Evolutionary conservation across 1,140 invertebrate genomes (phyloP).

Genomic region (Eulimnadia texana): DNA sequence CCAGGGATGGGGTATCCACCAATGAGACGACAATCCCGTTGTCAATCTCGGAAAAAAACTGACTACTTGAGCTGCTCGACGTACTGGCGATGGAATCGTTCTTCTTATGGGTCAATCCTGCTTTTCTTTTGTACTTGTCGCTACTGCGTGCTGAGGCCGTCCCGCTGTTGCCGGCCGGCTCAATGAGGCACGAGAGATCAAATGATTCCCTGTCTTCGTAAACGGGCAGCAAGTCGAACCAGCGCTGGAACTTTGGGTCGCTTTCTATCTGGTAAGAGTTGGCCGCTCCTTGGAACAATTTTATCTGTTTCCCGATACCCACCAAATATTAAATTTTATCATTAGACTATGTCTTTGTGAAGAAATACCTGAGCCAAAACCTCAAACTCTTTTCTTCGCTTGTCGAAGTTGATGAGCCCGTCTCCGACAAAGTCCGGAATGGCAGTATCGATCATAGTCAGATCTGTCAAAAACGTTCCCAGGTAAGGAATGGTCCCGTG

Average conservation of each 20-base stretch:
- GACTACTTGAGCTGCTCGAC: conserved; percentile 29
- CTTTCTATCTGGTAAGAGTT: conserved; percentile 81
- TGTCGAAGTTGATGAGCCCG: conserved; percentile 95
- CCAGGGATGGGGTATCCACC: conserved; percentile 14
- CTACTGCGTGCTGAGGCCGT: not conserved
- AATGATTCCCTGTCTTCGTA: conserved; percentile 83
- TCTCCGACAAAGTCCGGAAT: conserved; percentile 73
- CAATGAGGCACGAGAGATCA: conserved; percentile 78
- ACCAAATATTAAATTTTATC: too few relatives aligned
- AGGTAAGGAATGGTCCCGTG: conserved; percentile 96
- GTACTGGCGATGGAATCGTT: conserved; percentile 83
- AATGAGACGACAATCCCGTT: conserved; percentile 8
- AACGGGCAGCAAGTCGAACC: conserved; percentile 81
- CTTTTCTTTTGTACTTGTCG: conserved; percentile 6
- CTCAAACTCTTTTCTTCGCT: conserved; percentile 95
- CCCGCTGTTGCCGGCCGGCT: conserved; percentile 38
- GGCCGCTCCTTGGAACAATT: conserved; percentile 90
- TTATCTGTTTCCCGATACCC: too few relatives aligned
- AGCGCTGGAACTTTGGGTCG: conserved; percentile 71
- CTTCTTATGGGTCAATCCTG: conserved; percentile 53
- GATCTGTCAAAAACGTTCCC: conserved; percentile 93
- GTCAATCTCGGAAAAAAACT: conserved; percentile 68
- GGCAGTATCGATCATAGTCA: conserved; percentile 97
- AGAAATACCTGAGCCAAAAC: conserved; percentile 64
- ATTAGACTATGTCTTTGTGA: too few relatives aligned